Base-by-base conservation (phyloP, 2,888 invertebrate species). In the Tuberolachnus salignus region DNA sequence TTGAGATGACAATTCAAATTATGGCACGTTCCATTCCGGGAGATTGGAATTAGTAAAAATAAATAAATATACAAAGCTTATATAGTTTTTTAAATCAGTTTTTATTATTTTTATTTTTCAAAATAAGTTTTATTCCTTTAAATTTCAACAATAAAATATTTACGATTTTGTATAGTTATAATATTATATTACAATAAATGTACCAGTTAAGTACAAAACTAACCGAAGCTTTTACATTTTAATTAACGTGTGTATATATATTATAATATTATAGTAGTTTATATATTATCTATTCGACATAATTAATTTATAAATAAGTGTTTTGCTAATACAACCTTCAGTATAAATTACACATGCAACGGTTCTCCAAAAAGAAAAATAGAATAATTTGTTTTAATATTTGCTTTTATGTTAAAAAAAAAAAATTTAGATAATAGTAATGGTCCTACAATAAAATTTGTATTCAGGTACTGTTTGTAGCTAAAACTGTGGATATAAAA, bases 301-400 rank as follows among this genome's bases (percentile, higher is more conserved):
- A 71, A 71, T 71, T 71, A 1, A 19, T 59, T 16, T 16, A 72
- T 73, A 63, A 63, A 73, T 64, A 55, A 75, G 46, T 26, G 26
- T 66, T 75, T 75, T 57, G 57, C 66, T 75, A 57, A 66, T 57
- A 75, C 46, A 55, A 75, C 74, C 66, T 74, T 66, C 66, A 74
- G 53, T 75, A 75, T 46, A 75, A 74, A 26, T 75, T 55, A 66
- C n/a, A 64, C 63, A 21, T 14, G 16, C 21, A 72, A 46, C 23
- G 46, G 57, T 71, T 71, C 13, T 71, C n/a, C 23, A 59, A 46
- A n/a, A 10, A 14, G 21, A 59, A 49, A 71, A 9, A 44, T 61
- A 73, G 13, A 8, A 46, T 46, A 51, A 34, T 67, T 11, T 44
- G n/a, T n/a, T 67, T 67, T 49, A 23, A 49, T 11, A 49, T 9